Evolutionary conservation across 2,797 vertebrate genomes (phyloP), one percentile per base, ranked within the genome.

Genomic region (Eremophila alpestris): DNA sequence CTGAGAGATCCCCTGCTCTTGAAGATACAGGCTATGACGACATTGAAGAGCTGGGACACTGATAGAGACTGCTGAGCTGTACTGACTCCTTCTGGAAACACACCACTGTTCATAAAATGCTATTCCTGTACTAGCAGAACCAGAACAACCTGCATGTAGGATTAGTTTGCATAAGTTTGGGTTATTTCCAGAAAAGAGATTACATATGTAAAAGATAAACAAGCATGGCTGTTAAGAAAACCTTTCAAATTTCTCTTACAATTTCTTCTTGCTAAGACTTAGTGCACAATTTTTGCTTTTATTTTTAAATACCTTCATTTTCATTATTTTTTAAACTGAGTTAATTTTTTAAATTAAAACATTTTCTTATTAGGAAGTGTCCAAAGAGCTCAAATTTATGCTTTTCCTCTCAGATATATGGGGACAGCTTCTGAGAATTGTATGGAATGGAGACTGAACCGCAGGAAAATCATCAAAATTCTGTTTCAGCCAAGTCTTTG

Each of bases 21-120:
- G 91, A 79, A 87, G 90, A 95, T 7, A 46, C 12, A 11, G 45
- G 43, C 41, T 96, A 95, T 22, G 93, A 96, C 0, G 91, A 95
- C 29, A 26, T 20, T 69, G 93, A 87, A 76, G 88, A 95, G 54
- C 54, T 94, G 43, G 51, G 17, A 67, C 62, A 60, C 8, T 63
- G 36, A 91, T 0, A 26, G 27, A 71, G 19, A 26, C 17, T 49
- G 32, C 38, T 89, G 59, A 73, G 68, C 52, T 87, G 24, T 43
- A 59, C 41, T 32, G 21, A 55, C 15, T 58, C 13, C 63, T 59
- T 69, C 26, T 71, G 49, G 43, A 87, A 85, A 83, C 10, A 64
- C 6, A 56, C 3, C 10, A 46, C 56, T 83, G 26, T n/a, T 63
- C 38, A 41, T 43, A 51, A 71, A 89, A 73, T 85, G n/a, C 23